These are phyloP conservation scores for Synaphobranchus kaupii DNA, from an alignment of 2,797 vertebrate species.

Conservation along the genomic window DNA sequence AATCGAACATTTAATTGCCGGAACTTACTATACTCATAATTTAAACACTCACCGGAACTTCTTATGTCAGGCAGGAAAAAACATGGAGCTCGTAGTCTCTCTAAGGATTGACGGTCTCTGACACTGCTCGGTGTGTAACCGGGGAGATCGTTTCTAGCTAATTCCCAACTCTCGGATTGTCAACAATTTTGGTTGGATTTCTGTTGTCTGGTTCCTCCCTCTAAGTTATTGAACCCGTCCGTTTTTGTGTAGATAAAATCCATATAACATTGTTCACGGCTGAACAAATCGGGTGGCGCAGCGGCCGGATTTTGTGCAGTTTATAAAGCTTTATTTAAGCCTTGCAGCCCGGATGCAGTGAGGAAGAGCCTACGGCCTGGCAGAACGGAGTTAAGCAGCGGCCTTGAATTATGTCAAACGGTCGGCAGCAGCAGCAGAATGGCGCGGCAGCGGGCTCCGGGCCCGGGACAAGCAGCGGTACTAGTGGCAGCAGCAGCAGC, in stretches of 20 bases:
- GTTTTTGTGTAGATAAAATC: background rate
- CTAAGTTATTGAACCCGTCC: constrained; percentile 13
- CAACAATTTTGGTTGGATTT: constrained; percentile 47
- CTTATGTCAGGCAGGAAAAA: background rate
- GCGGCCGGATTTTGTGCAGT: constrained; percentile 37
- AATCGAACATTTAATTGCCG: background rate
- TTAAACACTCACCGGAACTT: constrained; percentile 14
- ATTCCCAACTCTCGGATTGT: constrained; percentile 44
- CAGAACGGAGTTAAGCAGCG: constrained; percentile 54
- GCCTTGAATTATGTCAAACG: constrained; percentile 70
- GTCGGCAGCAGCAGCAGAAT: constrained; percentile 69
- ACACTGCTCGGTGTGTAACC: constrained; percentile 44
- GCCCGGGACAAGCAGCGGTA: constrained; percentile 70
- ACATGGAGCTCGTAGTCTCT: background rate
- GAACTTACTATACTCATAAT: background rate
- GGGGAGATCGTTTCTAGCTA: constrained; percentile 51
- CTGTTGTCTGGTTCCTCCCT: constrained; percentile 11
- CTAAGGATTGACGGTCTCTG: background rate
- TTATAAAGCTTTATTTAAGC: constrained; percentile 47
- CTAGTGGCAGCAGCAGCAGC: constrained; percentile 50
- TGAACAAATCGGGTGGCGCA: background rate
- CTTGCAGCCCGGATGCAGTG: constrained; percentile 70
- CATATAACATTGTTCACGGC: background rate
- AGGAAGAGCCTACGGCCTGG: constrained; percentile 51
- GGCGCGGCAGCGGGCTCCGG: constrained; percentile 63